Evolutionary conservation across 2,113 vertebrate genomes (phyloP), one percentile per base, ranked within the genome.

Genomic region (Hippolais icterina): DNA sequence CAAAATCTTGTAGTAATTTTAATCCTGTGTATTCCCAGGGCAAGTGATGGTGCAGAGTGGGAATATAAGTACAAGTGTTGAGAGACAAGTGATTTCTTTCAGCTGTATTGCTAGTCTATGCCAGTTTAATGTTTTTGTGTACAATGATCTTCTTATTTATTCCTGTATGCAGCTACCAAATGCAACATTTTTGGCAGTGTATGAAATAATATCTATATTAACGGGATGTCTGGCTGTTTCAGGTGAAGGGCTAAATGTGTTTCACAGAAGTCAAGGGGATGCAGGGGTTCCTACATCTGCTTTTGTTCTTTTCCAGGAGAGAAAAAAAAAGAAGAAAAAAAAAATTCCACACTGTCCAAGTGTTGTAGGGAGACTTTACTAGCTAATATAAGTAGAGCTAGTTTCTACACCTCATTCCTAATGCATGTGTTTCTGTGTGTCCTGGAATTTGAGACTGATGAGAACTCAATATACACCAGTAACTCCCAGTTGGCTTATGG

Each of bases 181-280:
- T 80, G 92, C 21, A 57, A 52, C 35, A 11, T 71, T 90, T 93
- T 92, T 69, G 46, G 57, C 46, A 87, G 50, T 85, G 29, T 78
- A 83, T 94, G 60, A 90, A 94, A 90, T 86, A 87, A 80, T 93
- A 56, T 42, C 80, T 86, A 11, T 86, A 84, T 93, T 92, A 56
- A 63, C 5, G 53, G 37, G 12, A n/a, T 90, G 44, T 94, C 75
- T 33, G 63, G 83, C 93, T 93, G 60, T 91, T 96, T 89, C 76
- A 75, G 47, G 49, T 83, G 79, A 61, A 83, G 52, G 83, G 23
- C 54, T 91, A 91, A 95, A 80, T 7, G 2, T 59, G 70, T 91
- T 96, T 90, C 72, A 85, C 57, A 83, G 59, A 89, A 90, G 87
- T 90, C 74, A 89, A 85, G 50, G 46, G 37, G n/a, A 28, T 87